Percentiles rank a stretch among this genome's conserved stretches.
Evolutionary conservation across 2,888 invertebrate genomes (phyloP).

Genomic region (Chesias legatella): DNA sequence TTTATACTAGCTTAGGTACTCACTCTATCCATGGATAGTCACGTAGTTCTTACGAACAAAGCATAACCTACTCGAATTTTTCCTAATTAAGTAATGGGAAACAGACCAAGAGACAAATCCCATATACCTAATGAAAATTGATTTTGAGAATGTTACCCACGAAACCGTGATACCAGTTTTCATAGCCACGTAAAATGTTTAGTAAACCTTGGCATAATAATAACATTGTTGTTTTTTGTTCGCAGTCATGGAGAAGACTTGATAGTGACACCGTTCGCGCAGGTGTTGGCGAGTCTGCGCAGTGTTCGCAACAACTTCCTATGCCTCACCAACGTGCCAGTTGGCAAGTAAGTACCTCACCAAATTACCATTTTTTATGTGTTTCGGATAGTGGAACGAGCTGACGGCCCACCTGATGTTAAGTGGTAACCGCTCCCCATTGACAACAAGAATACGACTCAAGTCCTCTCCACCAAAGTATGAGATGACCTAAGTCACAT

Average conservation of each 20-base stretch:
- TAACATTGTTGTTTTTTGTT: constrained; percentile 43
- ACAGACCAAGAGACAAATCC: neutral
- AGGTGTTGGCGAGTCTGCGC: constrained; percentile 98
- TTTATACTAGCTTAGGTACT: too few species aligned
- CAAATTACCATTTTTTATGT: neutral
- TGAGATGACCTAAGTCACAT: too few species aligned
- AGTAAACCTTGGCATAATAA: neutral
- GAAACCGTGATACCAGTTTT: constrained; percentile 1
- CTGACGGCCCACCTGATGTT: too few species aligned
- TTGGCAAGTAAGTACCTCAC: constrained; percentile 87
- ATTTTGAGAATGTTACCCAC: constrained; percentile 12
- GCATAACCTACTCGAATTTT: too few species aligned
- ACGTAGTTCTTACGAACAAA: too few species aligned
- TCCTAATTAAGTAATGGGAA: too few species aligned
- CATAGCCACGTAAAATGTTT: neutral
- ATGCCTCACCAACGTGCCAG: constrained; percentile 96
- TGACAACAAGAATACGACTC: too few species aligned
- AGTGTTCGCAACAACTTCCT: constrained; percentile 99
- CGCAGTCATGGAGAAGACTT: constrained; percentile 98
- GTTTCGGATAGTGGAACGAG: too few species aligned
- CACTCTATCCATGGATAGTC: too few species aligned
- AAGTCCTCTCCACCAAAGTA: too few species aligned
- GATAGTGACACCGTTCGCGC: constrained; percentile 99
- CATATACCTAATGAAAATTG: constrained; percentile 12
- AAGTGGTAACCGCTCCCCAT: too few species aligned